Conservation (phyloP, 2,888 invertebrate genomes). For the Oscheius onirici region DNA sequence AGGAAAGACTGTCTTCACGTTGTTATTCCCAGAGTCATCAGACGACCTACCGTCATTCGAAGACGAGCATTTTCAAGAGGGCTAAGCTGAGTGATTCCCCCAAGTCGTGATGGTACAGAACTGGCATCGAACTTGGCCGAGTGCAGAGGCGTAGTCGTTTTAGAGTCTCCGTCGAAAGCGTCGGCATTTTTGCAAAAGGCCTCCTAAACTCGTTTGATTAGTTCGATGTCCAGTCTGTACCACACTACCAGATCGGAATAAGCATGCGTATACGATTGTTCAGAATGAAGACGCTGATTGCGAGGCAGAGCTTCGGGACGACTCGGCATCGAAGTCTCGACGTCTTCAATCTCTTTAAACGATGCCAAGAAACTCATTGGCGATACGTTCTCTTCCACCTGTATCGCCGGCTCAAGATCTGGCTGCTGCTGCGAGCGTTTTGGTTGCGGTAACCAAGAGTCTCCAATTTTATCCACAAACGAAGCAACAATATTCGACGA, state of each 20-base stretch:
- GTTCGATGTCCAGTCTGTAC: neutral
- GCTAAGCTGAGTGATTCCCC: conserved; percentile 36
- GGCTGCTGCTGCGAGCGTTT: neutral
- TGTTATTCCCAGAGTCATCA: neutral
- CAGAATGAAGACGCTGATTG: conserved; percentile 10
- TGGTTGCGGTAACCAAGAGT: conserved; percentile 38
- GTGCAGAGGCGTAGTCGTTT: conserved; percentile 17
- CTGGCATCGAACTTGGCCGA: conserved; percentile 12
- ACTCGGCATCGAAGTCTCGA: conserved; percentile 22
- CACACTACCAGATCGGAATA: conserved; percentile 29
- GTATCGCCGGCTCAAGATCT: neutral
- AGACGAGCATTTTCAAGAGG: conserved; percentile 43
- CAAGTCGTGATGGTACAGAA: conserved; percentile 14
- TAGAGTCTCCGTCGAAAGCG: conserved; percentile 20
- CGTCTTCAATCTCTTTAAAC: conserved; percentile 38
- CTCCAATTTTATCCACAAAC: conserved; percentile 46
- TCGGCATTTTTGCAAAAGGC: conserved; percentile 30
- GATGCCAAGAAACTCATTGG: conserved; percentile 36
- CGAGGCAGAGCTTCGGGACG: conserved; percentile 25
- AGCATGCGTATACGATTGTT: conserved; percentile 20
- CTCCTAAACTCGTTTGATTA: conserved; percentile 25
- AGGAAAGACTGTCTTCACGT: neutral
- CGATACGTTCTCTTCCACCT: neutral
- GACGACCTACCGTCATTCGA: conserved; percentile 37
- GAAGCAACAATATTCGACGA: conserved; percentile 24